phyloP scores from a whole-genome alignment of 2,797 vertebrate species.

The Spatula versicolor region DNA sequence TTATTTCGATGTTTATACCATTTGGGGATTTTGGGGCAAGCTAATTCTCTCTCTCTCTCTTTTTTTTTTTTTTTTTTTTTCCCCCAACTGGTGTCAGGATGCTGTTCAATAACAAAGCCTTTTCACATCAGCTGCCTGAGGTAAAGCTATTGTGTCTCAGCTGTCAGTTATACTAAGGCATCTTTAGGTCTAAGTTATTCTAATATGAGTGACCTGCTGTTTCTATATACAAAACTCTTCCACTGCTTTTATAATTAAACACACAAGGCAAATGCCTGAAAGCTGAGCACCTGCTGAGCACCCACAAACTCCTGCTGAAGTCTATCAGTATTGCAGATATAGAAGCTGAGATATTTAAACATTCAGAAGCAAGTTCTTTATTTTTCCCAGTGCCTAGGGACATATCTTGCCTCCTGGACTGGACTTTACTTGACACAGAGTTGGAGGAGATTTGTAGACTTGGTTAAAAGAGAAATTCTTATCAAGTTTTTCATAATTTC shows the following conservation, averaged over 20 bases:
- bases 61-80: too few species aligned
- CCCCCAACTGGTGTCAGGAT: not conserved
- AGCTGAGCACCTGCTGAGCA: conserved; percentile 36
- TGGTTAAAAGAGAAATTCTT: not conserved
- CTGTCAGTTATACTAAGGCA: conserved; percentile 49
- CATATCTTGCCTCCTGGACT: not conserved
- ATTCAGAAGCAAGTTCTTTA: not conserved
- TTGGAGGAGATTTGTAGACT: not conserved
- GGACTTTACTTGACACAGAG: not conserved
- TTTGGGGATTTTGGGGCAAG: conserved; percentile 9
- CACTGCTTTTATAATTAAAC: conserved; percentile 44
- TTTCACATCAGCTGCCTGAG: conserved; percentile 45
- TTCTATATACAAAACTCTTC: conserved; percentile 53
- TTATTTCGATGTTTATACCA: conserved; percentile 36
- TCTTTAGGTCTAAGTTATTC: conserved; percentile 34
- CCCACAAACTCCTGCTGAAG: not conserved
- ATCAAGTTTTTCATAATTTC: not conserved
- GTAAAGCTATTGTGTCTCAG: conserved; percentile 10
- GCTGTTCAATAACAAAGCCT: conserved; percentile 27
- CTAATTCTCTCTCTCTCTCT: not conserved
- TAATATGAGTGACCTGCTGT: conserved; percentile 58
- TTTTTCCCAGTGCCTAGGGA: not conserved
- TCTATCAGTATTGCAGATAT: not conserved
- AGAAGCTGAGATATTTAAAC: not conserved
- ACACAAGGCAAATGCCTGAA: conserved; percentile 30